Percentiles rank a stretch among this genome's conserved stretches.
Conservation (phyloP, 2,888 invertebrate species). For the Tachystola acroxantha region DNA sequence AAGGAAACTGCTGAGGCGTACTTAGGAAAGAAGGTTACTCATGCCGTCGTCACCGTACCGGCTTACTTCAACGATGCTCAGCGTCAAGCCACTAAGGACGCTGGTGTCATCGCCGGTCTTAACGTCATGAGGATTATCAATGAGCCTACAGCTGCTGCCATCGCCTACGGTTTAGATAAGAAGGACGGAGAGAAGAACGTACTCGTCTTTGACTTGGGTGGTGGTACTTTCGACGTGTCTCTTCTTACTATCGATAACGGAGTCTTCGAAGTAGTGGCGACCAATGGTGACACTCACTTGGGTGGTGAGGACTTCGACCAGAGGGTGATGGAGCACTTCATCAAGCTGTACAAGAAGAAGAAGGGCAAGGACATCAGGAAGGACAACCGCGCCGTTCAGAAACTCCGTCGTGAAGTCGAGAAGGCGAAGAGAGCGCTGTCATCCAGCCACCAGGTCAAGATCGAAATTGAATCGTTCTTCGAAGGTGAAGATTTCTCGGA, state of each 20-base stretch:
- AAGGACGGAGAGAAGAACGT: constrained; percentile 99
- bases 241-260: constrained; percentile 99
- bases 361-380: constrained; percentile 98
- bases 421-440: constrained; percentile 98
- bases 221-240: constrained; percentile 99
- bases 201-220: constrained; percentile 98
- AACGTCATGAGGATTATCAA: constrained; percentile 98
- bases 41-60: constrained; percentile 94
- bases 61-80: constrained; percentile 99
- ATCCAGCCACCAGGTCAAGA: constrained; percentile 95
- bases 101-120: constrained; percentile 95
- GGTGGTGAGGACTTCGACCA: constrained; percentile 99
- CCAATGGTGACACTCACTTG: constrained; percentile 97
- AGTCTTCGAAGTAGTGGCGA: constrained; percentile 96
- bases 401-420: constrained; percentile 97
- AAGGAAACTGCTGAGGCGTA: constrained; percentile 99
- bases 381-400: constrained; percentile 96
- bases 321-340: constrained; percentile 99
- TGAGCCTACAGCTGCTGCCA: constrained; percentile 98
- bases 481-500: constrained; percentile 99
- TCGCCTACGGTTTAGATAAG: constrained; percentile 98
- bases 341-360: constrained; percentile 99
- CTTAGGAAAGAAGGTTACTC: constrained; percentile 90
- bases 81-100: constrained; percentile 99
- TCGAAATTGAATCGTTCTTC: constrained; percentile 99